These are phyloP conservation scores for Pterostichus madidus DNA, from an alignment of 2,888 invertebrate species.

Conservation along the genomic window DNA sequence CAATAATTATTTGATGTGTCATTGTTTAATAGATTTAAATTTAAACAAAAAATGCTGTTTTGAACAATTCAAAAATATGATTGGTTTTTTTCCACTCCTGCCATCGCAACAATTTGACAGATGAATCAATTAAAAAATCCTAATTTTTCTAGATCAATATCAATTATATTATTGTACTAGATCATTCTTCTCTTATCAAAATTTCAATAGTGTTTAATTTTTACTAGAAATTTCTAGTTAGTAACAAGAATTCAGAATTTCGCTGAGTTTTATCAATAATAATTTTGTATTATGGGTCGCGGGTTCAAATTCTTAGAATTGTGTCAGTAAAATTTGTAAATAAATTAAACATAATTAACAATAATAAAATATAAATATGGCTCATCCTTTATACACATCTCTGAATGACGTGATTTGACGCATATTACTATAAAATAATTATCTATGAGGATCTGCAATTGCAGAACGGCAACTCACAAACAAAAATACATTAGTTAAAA, in stretches of 20 bases:
- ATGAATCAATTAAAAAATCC: conserved; percentile 6
- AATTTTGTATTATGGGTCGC: conserved; percentile 9
- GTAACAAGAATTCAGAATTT: conserved; percentile 33
- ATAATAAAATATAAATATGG: not conserved
- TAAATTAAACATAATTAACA: not conserved
- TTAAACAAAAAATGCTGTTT: not conserved
- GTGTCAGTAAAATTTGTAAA: not conserved
- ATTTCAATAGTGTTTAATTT: not conserved
- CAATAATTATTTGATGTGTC: not conserved
- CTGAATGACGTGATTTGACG: too few relatives aligned
- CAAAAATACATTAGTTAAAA: too few relatives aligned
- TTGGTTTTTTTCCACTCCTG: too few relatives aligned
- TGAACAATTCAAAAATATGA: too few relatives aligned
- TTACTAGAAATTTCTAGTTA: conserved; percentile 19
- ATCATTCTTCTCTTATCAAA: not conserved
- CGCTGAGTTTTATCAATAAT: not conserved
- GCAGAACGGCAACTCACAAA: not conserved
- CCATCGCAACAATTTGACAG: not conserved
- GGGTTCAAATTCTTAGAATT: conserved; percentile 20
- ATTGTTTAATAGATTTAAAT: conserved; percentile 7
- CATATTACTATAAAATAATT: too few relatives aligned
- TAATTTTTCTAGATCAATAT: conserved; percentile 10
- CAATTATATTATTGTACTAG: not conserved
- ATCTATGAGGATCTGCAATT: not conserved
- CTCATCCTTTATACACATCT: too few relatives aligned